Conservation (phyloP, 1,140 invertebrate species). For the Wasmannia auropunctata region DNA sequence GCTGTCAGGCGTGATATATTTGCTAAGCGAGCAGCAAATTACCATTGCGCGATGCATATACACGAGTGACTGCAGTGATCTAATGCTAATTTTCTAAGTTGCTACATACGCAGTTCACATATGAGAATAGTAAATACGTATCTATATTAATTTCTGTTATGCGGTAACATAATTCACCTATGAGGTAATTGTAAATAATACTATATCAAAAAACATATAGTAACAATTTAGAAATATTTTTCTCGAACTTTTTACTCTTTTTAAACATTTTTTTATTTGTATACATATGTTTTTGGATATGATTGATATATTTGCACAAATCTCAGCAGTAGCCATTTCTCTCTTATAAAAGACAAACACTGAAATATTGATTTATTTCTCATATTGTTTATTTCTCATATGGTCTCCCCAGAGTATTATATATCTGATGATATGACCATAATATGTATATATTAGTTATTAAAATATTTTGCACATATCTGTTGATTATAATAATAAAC, state of each 20-base stretch:
- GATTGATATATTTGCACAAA: not conserved
- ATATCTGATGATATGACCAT: not conserved
- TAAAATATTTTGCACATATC: not conserved
- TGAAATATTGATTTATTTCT: not conserved
- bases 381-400: not conserved
- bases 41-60: not conserved
- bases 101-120: too few relatives aligned
- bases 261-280: not conserved
- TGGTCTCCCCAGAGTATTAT: not conserved
- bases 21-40: constrained; percentile 26
- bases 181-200: not conserved
- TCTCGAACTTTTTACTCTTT: too few relatives aligned
- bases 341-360: not conserved
- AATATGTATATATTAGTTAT: not conserved
- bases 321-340: not conserved
- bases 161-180: not conserved
- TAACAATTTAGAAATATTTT: not conserved
- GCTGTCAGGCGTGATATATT: constrained; percentile 41
- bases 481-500: not conserved
- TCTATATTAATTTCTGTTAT: not conserved
- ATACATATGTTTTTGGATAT: not conserved
- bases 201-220: not conserved
- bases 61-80: not conserved
- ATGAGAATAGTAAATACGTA: not conserved
- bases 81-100: constrained; percentile 10